A percentile compares a stretch with the other conserved stretches of the same genome.
Conservation (phyloP, 37 sponge, comb jelly and placozoan species). For the Tethya wilhelma region DNA sequence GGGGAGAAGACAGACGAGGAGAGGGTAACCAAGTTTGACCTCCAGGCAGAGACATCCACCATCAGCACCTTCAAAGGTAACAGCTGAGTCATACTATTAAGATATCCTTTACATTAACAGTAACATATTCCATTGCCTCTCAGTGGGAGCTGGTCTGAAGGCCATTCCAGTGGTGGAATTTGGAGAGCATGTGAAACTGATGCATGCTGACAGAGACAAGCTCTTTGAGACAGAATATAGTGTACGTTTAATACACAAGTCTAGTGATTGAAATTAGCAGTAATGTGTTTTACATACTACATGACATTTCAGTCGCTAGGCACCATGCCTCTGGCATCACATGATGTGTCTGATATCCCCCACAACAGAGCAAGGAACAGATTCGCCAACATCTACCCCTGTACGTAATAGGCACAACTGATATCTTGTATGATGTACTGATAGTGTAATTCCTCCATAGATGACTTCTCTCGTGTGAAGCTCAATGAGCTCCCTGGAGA, state of each 20-base stretch:
- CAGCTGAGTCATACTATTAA: no score
- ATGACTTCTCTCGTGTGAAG: constrained; percentile 53
- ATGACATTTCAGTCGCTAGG: constrained; percentile 25
- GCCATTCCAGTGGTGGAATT: constrained; percentile 52
- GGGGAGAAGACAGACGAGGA: no score
- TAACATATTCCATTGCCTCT: neutral
- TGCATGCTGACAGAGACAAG: constrained; percentile 66
- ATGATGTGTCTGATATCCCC: constrained; percentile 22
- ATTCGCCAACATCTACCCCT: constrained; percentile 74
- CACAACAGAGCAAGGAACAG: constrained; percentile 59
- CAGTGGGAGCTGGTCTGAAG: neutral
- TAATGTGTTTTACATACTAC: neutral
- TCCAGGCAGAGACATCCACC: neutral
- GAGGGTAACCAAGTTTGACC: neutral
- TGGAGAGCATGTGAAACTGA: constrained; percentile 48
- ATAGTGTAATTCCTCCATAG: constrained; percentile 1
- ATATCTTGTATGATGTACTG: neutral
- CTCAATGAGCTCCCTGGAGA: constrained; percentile 3
- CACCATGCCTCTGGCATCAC: constrained; percentile 21
- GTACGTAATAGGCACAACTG: constrained; percentile 25
- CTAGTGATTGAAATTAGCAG: neutral
- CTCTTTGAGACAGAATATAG: constrained; percentile 68
- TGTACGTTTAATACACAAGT: constrained; percentile 10
- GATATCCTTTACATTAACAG: neutral
- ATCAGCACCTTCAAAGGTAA: constrained; percentile 2